phyloP scores from a whole-genome alignment of 2,888 invertebrate genomes.

The Carpatolechia fugitivella region DNA sequence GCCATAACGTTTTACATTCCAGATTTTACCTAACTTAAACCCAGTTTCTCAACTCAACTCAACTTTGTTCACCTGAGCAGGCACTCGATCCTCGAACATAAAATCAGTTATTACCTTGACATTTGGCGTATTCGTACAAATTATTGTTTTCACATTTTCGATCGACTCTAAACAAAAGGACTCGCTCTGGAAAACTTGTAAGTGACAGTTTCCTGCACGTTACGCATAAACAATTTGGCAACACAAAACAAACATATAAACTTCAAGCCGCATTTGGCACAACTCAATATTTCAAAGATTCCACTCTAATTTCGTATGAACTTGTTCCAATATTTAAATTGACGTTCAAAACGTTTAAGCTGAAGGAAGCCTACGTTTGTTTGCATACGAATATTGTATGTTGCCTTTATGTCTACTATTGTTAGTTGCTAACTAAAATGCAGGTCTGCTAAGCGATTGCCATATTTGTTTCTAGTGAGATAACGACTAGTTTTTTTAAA shows the following conservation, averaged over 20 bases:
- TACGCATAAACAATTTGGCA: conserved; percentile 37
- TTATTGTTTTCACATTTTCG: conserved; percentile 9
- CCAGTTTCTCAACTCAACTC: too few relatives aligned
- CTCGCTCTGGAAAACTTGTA: conserved; percentile 12
- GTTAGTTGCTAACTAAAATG: too few relatives aligned
- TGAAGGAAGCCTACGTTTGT: conserved; percentile 41
- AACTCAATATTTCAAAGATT: conserved; percentile 40
- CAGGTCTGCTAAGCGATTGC: too few relatives aligned
- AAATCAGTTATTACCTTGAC: neutral
- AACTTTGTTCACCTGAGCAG: too few relatives aligned
- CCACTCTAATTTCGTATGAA: conserved; percentile 41
- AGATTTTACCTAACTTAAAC: too few relatives aligned
- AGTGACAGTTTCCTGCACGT: conserved; percentile 17
- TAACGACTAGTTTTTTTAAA: too few relatives aligned
- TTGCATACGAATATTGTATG: conserved; percentile 42
- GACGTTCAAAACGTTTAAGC: conserved; percentile 27
- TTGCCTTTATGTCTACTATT: too few relatives aligned
- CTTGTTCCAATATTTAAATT: conserved; percentile 46
- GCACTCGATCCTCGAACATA: neutral
- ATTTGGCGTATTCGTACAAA: neutral
- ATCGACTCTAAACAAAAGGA: conserved; percentile 22
- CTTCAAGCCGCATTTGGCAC: conserved; percentile 37
- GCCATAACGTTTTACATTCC: too few relatives aligned
- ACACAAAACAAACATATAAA: conserved; percentile 41
- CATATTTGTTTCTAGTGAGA: too few relatives aligned